Evolutionary conservation across 2,797 vertebrate species (phyloP), one percentile per base, ranked within the genome.

Genomic region (Ptychobarbus kaznakovi): DNA sequence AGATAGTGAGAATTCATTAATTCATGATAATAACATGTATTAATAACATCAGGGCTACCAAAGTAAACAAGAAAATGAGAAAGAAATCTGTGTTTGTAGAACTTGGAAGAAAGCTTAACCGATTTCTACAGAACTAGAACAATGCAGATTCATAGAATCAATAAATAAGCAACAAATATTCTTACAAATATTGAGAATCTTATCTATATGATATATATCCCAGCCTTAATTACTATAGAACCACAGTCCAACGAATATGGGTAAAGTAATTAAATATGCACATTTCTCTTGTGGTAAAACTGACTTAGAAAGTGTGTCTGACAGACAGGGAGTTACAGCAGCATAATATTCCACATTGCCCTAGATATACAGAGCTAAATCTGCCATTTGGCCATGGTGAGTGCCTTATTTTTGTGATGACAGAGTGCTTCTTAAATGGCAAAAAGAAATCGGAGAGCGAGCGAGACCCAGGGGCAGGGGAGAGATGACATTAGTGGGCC

Each of bases 401-500:
- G 79, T 81, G 79, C 63, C 79, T 81, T 69, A 81, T 81, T 69
- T 69, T 53, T 81, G 65, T 51, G 65, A 81, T 69, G 79, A 81
- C 20, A 58, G 80, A 81, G 80, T 81, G 65, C 49, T 70, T 69
- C 46, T 70, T 72, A 69, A 69, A 70, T 70, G 80, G 66, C 66
- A 70, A 81, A 81, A 80, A 66, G 61, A 80, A 49, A 80, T 35
- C 25, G 3, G 61, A 80, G 46, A 81, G 66, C 3, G 5, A 70
- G 66, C 1, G 20, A 81, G 66, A 72, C 80, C 65, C 35, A 70
- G 80, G 65, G 75, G 86, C 72, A 82, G 68, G 12, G 61, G n/a
- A 74, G 87, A 85, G 80, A 18, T 70, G 69, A 68, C 82, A 82
- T 85, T 82, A 66, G 79, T 68, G 42, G 66, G 69, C 84, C 75